A percentile compares a stretch with the other conserved stretches of the same genome.
Conservation (phyloP, 2,113 vertebrate genomes). For the Mionectes macconnelli region DNA sequence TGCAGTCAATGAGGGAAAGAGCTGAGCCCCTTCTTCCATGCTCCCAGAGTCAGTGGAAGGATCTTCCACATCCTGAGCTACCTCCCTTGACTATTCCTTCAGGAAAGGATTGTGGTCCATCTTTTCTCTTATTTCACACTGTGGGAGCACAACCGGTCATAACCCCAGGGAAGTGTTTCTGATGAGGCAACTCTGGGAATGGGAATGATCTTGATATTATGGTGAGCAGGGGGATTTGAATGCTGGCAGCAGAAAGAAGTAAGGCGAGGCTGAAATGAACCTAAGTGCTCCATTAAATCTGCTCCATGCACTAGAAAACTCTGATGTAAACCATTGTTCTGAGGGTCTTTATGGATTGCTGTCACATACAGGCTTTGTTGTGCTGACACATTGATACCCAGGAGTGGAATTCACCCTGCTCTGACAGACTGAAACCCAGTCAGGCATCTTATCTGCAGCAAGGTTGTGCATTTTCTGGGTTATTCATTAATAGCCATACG, state of each 20-base stretch:
- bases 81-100: accelerated
- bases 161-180: background rate
- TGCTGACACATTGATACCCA: background rate
- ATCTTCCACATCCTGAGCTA: background rate
- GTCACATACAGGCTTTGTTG: background rate
- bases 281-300: background rate
- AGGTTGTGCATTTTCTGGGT: background rate
- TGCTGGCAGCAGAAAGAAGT: background rate
- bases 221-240: background rate
- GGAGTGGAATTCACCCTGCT: background rate
- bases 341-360: background rate
- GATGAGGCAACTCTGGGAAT: background rate
- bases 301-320: background rate
- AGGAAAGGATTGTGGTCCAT: background rate
- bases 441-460: background rate
- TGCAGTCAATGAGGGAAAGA: accelerated
- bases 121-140: background rate
- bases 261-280: background rate
- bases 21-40: background rate
- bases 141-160: background rate
- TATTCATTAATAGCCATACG: background rate
- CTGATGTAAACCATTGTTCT: background rate
- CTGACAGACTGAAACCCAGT: background rate
- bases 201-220: accelerated
- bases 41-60: background rate